Base-by-base conservation (phyloP, 2,113 vertebrate species). In the Saccopteryx leptura region DNA sequence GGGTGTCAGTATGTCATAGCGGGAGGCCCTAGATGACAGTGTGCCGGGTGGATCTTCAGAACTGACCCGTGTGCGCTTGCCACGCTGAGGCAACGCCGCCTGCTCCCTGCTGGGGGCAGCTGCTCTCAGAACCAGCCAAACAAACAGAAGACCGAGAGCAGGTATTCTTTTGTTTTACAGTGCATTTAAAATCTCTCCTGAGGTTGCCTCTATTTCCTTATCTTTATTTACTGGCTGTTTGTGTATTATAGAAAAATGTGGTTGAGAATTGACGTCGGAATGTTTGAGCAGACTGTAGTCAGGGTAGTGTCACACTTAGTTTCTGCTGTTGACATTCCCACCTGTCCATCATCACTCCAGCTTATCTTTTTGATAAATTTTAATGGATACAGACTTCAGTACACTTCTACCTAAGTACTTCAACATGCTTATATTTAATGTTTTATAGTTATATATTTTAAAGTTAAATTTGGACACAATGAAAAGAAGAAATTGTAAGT, bases 391-490 rank as follows among this genome's bases (percentile, higher is more conserved):
- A 83, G 58, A n/a, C 14, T 58, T 48, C 24, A 4, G 15, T 69
- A 0, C 5, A 15, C 61, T 79, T 39, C 19, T 9, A 46, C 19
- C 2, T 66, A 81, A 91, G 28, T 61, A 86, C 50, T 89, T 56
- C 5, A 63, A 50, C 33, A 31, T 52, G 3, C 18, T 0, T 76
- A n/a, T 96, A 9, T 86, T 86, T 90, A 75, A 2, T 86, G 11
- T 69, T 95, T 95, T 80, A 48, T 39, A 54, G 54, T 58, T 90
- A 50, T 11, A 54, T 89, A 66, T 87, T 68, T 90, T 61, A 68
- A 91, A 61, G 46, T 81, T 92, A 48, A 82, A 60, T 92, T 76
- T 71, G 5, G 4, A 23, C 48, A 26, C 13, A 75, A 9, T 61
- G 79, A 61, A 66, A 54, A 63, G 28, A 4, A 82, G 80, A 82